Evolutionary conservation across 2,888 invertebrate species (phyloP), one percentile per base, ranked within the genome.

Genomic region (Brachyopa scutellaris): DNA sequence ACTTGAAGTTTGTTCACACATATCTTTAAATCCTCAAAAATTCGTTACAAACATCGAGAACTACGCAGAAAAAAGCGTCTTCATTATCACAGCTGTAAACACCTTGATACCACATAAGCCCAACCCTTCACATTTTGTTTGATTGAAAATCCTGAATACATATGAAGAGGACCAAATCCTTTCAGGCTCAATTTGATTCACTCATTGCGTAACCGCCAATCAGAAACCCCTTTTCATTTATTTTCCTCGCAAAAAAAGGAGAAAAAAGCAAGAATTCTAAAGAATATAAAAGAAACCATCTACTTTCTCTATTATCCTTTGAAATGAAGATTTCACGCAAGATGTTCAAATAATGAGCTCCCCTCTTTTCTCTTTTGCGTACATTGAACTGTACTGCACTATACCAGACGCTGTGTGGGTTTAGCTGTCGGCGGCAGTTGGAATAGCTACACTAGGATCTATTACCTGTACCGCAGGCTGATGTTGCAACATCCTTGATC

Each of bases 141-240:
- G n/a, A n/a, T n/a, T n/a, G n/a, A n/a, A n/a, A n/a, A n/a, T n/a
- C n/a, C n/a, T n/a, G n/a, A n/a, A n/a, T n/a, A n/a, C n/a, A n/a
- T n/a, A n/a, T n/a, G n/a, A n/a, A n/a, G n/a, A n/a, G n/a, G n/a
- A n/a, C 13, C 33, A 9, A 15, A 51, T 42, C 36, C 42, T 74
- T 69, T 55, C 21, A 57, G 62, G 40, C 74, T 74, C 64, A 82
- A 70, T 76, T 76, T 66, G 53, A 59, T 70, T 82, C 80, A 62
- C 62, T 80, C 69, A 21, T 64, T 61, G 55, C 78, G 64, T 72
- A 78, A 73, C 84, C 77, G 79, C 84, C 84, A 85, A 84, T 84
- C 73, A 70, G 42, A 77, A 77, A 64, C 72, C 78, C 73, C 69
- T 84, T 79, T 74, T 49, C 8, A 36, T 62, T 64, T 49, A 19